These are phyloP conservation scores for Myotis davidii DNA, from an alignment of 2,113 vertebrate genomes.

Conservation along the genomic window DNA sequence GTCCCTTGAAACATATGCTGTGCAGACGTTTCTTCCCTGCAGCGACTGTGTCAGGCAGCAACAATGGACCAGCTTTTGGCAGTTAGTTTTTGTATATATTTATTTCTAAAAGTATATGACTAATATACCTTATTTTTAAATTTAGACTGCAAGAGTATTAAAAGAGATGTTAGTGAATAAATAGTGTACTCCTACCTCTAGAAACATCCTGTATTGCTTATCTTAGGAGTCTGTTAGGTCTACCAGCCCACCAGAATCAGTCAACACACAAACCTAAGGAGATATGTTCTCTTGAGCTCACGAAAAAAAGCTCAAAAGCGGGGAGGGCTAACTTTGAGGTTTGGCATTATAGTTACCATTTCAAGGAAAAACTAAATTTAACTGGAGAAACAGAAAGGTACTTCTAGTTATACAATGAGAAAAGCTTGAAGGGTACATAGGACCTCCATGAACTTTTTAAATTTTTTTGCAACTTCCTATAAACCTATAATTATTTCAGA, in stretches of 20 bases:
- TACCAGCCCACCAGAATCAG: neutral
- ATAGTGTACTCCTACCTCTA: neutral
- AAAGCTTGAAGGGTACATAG: neutral
- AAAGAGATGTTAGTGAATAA: conserved; percentile 3
- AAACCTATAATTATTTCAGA: conserved; percentile 22
- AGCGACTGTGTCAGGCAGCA: too few species aligned
- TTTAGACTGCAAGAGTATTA: conserved; percentile 22
- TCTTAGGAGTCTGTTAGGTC: neutral
- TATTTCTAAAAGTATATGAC: neutral
- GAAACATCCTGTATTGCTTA: neutral
- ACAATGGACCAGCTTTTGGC: too few species aligned
- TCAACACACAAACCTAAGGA: neutral
- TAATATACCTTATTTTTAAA: neutral
- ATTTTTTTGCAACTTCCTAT: neutral
- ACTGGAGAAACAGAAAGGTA: conserved; percentile 22
- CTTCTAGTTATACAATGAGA: neutral
- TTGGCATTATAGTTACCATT: conserved; percentile 18
- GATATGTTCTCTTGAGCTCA: neutral
- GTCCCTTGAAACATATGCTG: too few species aligned
- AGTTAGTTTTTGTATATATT: neutral
- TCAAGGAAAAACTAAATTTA: conserved; percentile 48
- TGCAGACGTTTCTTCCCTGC: too few species aligned
- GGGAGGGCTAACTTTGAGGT: neutral
- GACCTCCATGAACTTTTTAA: neutral
- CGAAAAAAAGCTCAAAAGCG: neutral